Conservation (phyloP, 2,888 invertebrate genomes). For the Cistogaster globosa region DNA sequence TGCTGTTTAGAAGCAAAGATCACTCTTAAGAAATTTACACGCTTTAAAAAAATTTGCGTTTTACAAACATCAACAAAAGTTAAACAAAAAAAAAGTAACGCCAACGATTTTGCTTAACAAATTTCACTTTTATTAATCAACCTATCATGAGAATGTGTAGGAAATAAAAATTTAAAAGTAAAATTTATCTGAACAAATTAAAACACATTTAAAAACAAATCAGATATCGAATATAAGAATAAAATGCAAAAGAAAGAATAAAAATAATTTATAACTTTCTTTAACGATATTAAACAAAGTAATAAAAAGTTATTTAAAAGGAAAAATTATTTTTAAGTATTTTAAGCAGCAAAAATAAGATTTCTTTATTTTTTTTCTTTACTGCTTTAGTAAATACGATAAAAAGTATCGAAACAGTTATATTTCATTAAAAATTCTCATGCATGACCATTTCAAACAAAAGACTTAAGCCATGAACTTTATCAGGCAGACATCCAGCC, state of each 20-base stretch:
- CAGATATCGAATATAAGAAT: conserved; percentile 2
- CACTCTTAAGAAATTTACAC: no score
- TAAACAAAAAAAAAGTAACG: neutral
- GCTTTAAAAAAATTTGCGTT: no score
- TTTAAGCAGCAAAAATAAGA: no score
- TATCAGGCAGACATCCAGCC: neutral
- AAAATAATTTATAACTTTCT: conserved; percentile 17
- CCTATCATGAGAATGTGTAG: neutral
- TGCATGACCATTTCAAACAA: neutral
- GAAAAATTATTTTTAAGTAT: neutral
- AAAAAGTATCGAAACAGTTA: no score
- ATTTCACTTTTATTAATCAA: conserved; percentile 43
- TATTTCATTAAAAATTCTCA: no score
- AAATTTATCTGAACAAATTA: neutral
- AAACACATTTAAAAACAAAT: neutral
- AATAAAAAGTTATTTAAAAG: neutral
- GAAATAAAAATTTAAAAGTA: neutral
- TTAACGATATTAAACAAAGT: neutral
- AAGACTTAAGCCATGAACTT: neutral
- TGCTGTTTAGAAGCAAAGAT: no score
- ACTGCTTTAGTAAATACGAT: no score
- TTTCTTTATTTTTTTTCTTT: no score
- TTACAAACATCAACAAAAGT: no score
- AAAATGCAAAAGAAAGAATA: neutral
- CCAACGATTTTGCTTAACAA: conserved; percentile 14